Evolutionary conservation across 2,113 vertebrate genomes (phyloP), one percentile per base, ranked within the genome.

Genomic region (Leucoraja erinaceus): DNA sequence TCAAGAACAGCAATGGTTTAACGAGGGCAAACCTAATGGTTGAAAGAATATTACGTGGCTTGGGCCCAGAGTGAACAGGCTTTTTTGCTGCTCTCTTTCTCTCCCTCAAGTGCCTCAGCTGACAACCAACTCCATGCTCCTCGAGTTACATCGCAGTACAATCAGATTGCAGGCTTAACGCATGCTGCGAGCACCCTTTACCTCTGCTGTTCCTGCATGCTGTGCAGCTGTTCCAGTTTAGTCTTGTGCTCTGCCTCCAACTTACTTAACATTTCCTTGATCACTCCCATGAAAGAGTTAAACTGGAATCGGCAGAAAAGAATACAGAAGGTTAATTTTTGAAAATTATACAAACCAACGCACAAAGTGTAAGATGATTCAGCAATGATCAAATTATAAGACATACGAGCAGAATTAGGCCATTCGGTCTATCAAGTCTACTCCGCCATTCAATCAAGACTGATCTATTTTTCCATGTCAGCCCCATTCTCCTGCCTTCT

Each of bases 191-290:
- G 88, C 88, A 54, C 68, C 12, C 95, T 95, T 96, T 95, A 99
- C 99, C 97, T 99, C 94, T 99, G 98, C 93, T 99, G 98, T 94
- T 99, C 98, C 95, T 99, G 98, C 98, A 99, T 99, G 94, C 96
- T 93, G 93, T 99, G 98, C 93, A 99, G 96, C 94, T 99, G 99
- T 93, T 99, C 99, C 95, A 99, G 95, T 95, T 99, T 99, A 93
- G 98, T 99, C 96, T 98, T 99, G 95, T 99, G 99, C 92, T 99
- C 99, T 25, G 96, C 93, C 95, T 99, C 99, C 97, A 99, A 96
- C 94, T 96, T 97, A 94, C 83, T 97, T 95, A 99, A 96, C 99
- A 99, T 99, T 78, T 99, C 99, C 94, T 96, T 98, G 95, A 99
- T 98, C 93, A 99, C 98, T 92, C 95, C 95, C 97, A 99, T 99